Evolutionary conservation across 2,113 vertebrate species (phyloP), one percentile per base, ranked within the genome.

Genomic region (Apistogramma diplotaenia): DNA sequence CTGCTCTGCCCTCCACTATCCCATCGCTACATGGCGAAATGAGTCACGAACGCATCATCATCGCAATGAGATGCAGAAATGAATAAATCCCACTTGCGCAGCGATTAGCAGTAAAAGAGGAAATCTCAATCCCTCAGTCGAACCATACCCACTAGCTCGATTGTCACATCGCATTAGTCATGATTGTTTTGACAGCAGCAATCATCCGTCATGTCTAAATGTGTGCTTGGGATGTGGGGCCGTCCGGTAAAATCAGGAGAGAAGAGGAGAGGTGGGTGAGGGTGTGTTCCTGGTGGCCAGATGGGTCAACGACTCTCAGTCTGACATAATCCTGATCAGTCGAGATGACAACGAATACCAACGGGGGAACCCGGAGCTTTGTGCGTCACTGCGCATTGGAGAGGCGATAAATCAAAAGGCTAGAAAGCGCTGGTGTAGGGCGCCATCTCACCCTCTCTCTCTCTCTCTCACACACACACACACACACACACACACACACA

Each of bases 331-430:
- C 88, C 81, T 71, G 74, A 89, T 84, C 82, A 76, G 89, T 90
- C 77, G 76, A 85, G 87, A 87, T 92, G 91, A 87, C 91, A 91
- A 88, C 60, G 75, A 91, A 87, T 67, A 55, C 40, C 84, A 75
- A 82, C 77, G 65, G 78, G 81, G 85, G 79, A 77, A 89, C 86
- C 82, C 91, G 84, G 84, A 84, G 92, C 88, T 85, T 33, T 81
- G 90, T 85, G 93, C 87, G 89, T 94, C 93, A 90, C 85, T 91
- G 90, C 88, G 91, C 90, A 93, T 91, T 90, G 89, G 91, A 84
- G 83, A 82, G 86, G 85, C 82, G 78, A 93, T 94, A 93, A 94
- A 93, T 94, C 93, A 94, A 83, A 89, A 5, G 29, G 33, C 56
- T 82, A 77, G 60, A 82, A 33, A 83, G 78, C 70, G 53, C 87